Conservation (phyloP, 2,113 vertebrate genomes). For the Megaptera novaeangliae region DNA sequence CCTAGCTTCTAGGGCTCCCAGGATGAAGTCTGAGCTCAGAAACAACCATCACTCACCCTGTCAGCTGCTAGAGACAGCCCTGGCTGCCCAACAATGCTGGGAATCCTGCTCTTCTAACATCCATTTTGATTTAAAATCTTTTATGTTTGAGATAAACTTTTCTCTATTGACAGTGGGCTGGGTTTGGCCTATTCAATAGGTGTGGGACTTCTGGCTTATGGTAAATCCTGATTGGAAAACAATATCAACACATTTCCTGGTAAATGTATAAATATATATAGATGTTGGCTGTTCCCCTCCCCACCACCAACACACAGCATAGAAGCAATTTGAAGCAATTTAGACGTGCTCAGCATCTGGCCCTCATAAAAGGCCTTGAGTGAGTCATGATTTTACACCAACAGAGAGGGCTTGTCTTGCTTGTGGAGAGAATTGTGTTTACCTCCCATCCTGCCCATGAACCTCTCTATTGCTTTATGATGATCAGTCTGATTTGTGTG, state of each 20-base stretch:
- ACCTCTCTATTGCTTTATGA: constrained; percentile 71
- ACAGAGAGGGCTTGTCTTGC: constrained; percentile 71
- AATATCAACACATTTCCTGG: constrained; percentile 69
- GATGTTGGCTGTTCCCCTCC: constrained; percentile 58
- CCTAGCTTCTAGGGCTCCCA: neutral
- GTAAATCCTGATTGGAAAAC: constrained; percentile 84
- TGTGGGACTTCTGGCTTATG: constrained; percentile 78
- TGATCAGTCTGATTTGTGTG: constrained; percentile 74
- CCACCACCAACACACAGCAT: neutral
- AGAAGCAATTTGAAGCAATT: constrained; percentile 65
- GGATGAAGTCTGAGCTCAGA: neutral
- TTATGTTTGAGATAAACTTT: constrained; percentile 65
- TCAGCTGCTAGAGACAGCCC: neutral
- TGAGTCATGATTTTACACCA: constrained; percentile 78
- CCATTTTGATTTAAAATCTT: constrained; percentile 74
- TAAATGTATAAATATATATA: constrained; percentile 49
- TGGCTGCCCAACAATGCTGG: neutral
- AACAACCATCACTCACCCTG: neutral
- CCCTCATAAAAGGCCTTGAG: constrained; percentile 78
- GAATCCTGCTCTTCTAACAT: constrained; percentile 51
- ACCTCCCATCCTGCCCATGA: constrained; percentile 58
- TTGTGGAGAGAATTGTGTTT: constrained; percentile 64
- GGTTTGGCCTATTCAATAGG: constrained; percentile 60
- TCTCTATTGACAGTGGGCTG: constrained; percentile 52
- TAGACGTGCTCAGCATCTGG: constrained; percentile 79